Base-by-base conservation (phyloP, 1,140 invertebrate genomes). In the Orchesella cincta region DNA sequence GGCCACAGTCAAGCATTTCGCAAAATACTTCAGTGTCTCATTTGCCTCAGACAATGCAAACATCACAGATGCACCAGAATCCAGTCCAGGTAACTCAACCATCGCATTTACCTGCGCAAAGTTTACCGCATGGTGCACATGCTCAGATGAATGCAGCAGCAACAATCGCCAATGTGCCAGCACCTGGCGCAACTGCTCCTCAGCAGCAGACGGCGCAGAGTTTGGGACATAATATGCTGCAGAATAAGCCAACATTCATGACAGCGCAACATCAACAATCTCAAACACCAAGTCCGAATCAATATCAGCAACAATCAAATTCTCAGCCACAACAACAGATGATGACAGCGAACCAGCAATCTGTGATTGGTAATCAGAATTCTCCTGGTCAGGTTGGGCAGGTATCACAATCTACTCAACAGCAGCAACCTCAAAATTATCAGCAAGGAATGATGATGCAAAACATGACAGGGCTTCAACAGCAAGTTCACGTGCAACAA, bases 91-190 rank as follows among this genome's bases (percentile, higher is more conserved):
- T 86, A 77, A 83, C 86, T 18, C 87, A 88, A 78, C 84, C 87
- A 26, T 86, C 86, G 77, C 86, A 87, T 83, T 84, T 87, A 83
- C 85, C 86, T 71, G 85, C 84, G 82, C 87, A 87, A 57, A 78
- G 77, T 73, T 64, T 78, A 73, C 77, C 77, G 3, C 77, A 78
- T 39, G 77, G 77, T 14, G 67, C 78, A 3, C 62, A 46, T 46
- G 71, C 75, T 64, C 70, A 73, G 28, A 76, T 76, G 74, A 82
- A 84, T 85, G 87, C 81, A 84, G 71, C 79, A 82, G 76, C 51
- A 28, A 36, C 85, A 85, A 77, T 85, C 86, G 76, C 79, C 84
- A 67, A 67, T 33, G n/a, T 12, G 5, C 12, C 62, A 3, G 23
- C 62, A 12, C 5, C 12, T 5, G 23, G 52, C 23, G 23, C 12